Base-by-base conservation (phyloP, 2,888 invertebrate genomes). In the Lithosia quadra region DNA sequence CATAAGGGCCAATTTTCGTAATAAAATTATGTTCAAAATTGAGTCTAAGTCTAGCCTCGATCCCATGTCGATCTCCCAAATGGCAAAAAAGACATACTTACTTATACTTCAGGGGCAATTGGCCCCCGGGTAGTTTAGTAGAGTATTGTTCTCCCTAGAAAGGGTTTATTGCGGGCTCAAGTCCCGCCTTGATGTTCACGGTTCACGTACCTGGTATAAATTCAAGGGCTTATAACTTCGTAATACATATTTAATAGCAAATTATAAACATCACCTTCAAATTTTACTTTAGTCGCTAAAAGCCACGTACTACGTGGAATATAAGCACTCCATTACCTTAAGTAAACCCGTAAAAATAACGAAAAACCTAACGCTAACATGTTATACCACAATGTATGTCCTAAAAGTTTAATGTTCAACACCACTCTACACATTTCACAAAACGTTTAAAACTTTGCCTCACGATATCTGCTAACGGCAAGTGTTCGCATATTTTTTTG, bases 391-490 rank as follows among this genome's bases (percentile, higher is more conserved):
- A 69, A 64, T 59, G 60, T 53, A 57, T 66, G 61, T 55, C 66
- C 39, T 56, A 56, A 62, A 39, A 56, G 39, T 64, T 68, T 69
- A 59, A 61, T 72, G 71, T 53, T 62, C 57, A 68, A 71, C 71
- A 77, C 69, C 69, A 67, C 68, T 71, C 67, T 39, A 69, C 74
- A 72, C 68, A 71, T 74, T 68, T 74, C 71, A 21, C 28, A 33
- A 74, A 76, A 64, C 70, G 64, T 74, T 83, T 75, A 72, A 78
- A 81, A 84, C 76, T 80, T 77, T 66, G 69, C 71, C 71, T 68
- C 57, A 71, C 73, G 66, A 22, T 72, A 64, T 73, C 65, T 43
- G 77, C 74, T 73, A 80, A 70, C 55, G 9, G 49, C 49, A 67
- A 77, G 72, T 65, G 65, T 68, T 69, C n/a, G 24, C 62, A 58